A percentile compares a stretch with the other conserved stretches of the same genome.
These are phyloP conservation scores for Chlorops oryzae DNA, from an alignment of 1,140 invertebrate species.

Conservation along the genomic window DNA sequence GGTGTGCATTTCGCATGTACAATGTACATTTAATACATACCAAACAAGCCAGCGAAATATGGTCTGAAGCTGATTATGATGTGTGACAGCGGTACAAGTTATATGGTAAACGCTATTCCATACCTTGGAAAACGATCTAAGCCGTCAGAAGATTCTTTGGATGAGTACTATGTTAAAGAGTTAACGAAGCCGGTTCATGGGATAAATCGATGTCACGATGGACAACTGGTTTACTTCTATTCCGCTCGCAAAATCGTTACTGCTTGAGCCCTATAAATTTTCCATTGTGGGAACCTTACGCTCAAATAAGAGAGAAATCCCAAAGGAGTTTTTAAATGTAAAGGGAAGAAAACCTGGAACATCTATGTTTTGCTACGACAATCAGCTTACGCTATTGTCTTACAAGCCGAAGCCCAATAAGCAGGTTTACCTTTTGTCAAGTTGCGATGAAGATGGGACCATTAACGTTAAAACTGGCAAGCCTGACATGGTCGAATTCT, in stretches of 20 bases:
- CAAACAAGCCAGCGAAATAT: constrained; percentile 43
- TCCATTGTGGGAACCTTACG: constrained; percentile 17
- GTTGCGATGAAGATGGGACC: constrained; percentile 16
- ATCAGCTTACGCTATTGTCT: constrained; percentile 17
- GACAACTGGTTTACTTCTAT: constrained; percentile 17
- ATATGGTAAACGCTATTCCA: constrained; percentile 31
- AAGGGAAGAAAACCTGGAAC: constrained; percentile 7
- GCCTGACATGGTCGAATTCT: constrained; percentile 43
- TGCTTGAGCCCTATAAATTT: constrained; percentile 19
- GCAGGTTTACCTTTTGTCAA: constrained; percentile 16
- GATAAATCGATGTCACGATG: constrained; percentile 21
- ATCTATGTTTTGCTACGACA: constrained; percentile 16
- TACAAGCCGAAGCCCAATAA: constrained; percentile 17
- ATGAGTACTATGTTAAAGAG: constrained; percentile 22
- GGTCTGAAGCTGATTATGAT: constrained; percentile 45
- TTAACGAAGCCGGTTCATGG: constrained; percentile 3
- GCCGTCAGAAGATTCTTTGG: constrained; percentile 16
- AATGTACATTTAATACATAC: too few relatives aligned
- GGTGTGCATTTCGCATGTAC: constrained; percentile 36
- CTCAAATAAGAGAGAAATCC: constrained; percentile 22
- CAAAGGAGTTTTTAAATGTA: constrained; percentile 13
- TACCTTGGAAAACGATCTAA: constrained; percentile 28
- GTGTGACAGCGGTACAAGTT: constrained; percentile 27
- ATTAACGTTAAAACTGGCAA: constrained; percentile 27
- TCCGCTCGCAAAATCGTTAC: constrained; percentile 7